Conservation (phyloP, 2,113 vertebrate species). For the Fulica atra region DNA sequence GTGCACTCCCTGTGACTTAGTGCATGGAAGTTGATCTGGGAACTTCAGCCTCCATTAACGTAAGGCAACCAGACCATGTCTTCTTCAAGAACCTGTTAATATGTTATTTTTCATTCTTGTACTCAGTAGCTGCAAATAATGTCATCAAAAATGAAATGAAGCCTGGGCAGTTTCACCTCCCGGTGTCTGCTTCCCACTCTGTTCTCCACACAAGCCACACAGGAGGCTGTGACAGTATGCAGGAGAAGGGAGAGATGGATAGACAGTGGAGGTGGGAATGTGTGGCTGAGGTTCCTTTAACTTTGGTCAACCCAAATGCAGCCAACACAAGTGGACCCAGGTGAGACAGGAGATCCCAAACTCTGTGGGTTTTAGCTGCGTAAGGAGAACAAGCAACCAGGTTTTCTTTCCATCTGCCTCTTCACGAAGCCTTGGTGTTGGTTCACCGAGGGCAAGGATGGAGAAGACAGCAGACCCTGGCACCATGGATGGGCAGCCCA, state of each 20-base stretch:
- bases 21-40: background rate
- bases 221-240: fast-evolving
- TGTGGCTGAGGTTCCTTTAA: background rate
- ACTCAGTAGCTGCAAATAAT: background rate
- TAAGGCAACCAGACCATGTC: background rate
- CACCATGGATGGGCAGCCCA: background rate
- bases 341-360: background rate
- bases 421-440: background rate
- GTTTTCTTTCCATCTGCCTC: background rate
- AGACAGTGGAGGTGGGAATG: background rate
- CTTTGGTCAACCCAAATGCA: fast-evolving
- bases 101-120: fast-evolving
- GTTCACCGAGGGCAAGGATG: background rate
- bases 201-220: background rate
- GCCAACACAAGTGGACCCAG: background rate
- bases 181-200: background rate
- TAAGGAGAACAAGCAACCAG: background rate
- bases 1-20: background rate
- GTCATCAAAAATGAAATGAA: background rate
- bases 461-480: background rate
- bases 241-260: background rate
- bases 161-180: background rate
- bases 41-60: background rate
- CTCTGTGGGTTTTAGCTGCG: background rate
- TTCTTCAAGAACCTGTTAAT: background rate